A percentile compares a stretch with the other conserved stretches of the same genome.
These are phyloP conservation scores for Pentalonia nigronervosa DNA, from an alignment of 1,140 invertebrate genomes.

Conservation along the genomic window DNA sequence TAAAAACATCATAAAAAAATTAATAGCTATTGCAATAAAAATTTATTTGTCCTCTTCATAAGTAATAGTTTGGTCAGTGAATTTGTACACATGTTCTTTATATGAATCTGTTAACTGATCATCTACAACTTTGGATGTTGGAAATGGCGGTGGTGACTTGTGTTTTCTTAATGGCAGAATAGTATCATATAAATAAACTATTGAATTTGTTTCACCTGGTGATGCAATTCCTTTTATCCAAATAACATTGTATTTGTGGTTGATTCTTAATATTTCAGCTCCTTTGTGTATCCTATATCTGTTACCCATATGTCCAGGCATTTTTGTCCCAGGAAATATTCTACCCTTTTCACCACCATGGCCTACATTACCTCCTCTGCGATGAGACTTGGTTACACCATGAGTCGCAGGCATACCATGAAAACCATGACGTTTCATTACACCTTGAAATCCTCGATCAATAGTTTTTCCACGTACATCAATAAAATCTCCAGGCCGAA, in stretches of 20 bases:
- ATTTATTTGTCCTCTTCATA: constrained; percentile 68
- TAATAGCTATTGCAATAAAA: background rate
- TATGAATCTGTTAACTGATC: constrained; percentile 75
- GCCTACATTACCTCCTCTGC: constrained; percentile 89
- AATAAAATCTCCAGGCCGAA: constrained; percentile 87
- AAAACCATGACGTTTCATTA: constrained; percentile 95
- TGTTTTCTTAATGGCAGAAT: constrained; percentile 70
- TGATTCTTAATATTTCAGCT: constrained; percentile 83
- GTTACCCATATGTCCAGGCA: constrained; percentile 98
- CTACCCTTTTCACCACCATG: constrained; percentile 81
- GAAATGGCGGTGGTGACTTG: constrained; percentile 76
- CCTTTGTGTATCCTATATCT: constrained; percentile 73
- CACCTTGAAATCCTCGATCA: constrained; percentile 97
- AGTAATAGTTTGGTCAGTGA: constrained; percentile 73
- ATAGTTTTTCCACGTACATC: constrained; percentile 91
- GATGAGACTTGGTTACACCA: constrained; percentile 94
- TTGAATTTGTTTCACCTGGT: constrained; percentile 82
- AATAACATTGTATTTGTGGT: constrained; percentile 92
- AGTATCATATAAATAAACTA: constrained; percentile 85
- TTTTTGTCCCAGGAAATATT: constrained; percentile 93
- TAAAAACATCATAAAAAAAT: background rate
- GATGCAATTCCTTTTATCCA: constrained; percentile 83
- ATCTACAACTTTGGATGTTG: constrained; percentile 73
- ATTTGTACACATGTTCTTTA: constrained; percentile 75
- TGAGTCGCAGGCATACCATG: constrained; percentile 91